phyloP scores from a whole-genome alignment of 2,113 vertebrate genomes.

The Pteropus alecto region DNA sequence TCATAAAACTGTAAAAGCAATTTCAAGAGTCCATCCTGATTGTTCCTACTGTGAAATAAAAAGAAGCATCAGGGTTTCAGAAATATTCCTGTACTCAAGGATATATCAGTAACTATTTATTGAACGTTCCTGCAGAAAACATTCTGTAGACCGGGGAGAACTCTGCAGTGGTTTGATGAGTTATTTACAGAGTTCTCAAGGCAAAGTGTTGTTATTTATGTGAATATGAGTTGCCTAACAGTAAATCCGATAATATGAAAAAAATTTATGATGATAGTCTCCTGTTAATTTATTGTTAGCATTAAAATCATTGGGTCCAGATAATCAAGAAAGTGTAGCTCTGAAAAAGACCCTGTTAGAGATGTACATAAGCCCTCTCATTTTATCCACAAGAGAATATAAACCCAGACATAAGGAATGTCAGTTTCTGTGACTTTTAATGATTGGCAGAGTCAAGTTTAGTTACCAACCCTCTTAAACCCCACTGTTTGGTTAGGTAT shows the following conservation, averaged over 20 bases:
- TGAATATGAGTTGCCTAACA: not conserved
- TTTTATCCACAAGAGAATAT: not conserved
- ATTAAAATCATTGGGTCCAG: not conserved
- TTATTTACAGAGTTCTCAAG: constrained; percentile 44
- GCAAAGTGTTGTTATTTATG: constrained; percentile 6
- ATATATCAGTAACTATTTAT: constrained; percentile 61
- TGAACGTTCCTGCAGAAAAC: constrained; percentile 46
- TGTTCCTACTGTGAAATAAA: constrained; percentile 66
- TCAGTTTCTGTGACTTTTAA: not conserved
- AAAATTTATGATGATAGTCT: constrained; percentile 14
- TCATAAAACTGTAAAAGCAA: constrained; percentile 67
- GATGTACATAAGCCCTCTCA: not conserved
- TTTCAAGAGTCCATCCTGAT: constrained; percentile 61
- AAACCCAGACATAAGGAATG: not conserved
- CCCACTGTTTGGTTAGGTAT: not conserved
- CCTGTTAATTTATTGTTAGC: constrained; percentile 1
- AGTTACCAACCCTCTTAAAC: not conserved
- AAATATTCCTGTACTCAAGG: constrained; percentile 54
- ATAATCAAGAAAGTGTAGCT: not conserved
- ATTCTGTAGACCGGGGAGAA: constrained; percentile 9
- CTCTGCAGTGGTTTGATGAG: not conserved
- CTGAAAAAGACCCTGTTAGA: not conserved
- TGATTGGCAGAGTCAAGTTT: not conserved
- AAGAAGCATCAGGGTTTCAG: constrained; percentile 24
- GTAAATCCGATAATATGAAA: constrained; percentile 10